These are phyloP conservation scores for Drosophila paramelanica DNA, from an alignment of 2,888 invertebrate genomes.

Conservation along the genomic window DNA sequence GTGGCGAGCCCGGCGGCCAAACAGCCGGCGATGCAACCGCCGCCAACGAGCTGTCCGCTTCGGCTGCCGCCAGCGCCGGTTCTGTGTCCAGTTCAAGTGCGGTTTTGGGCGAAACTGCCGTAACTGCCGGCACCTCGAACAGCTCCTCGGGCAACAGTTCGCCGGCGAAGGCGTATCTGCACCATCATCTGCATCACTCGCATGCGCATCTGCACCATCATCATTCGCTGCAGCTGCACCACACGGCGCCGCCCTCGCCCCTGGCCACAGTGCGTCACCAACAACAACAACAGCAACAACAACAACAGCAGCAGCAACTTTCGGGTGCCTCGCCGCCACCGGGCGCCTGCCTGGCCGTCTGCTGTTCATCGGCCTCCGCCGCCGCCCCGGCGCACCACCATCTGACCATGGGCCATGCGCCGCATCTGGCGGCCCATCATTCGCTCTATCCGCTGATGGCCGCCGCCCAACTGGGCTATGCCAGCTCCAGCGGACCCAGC, in stretches of 20 bases:
- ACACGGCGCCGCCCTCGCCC: conserved; percentile 70
- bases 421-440: conserved; percentile 66
- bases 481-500: conserved; percentile 80
- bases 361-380: conserved; percentile 47
- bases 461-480: conserved; percentile 68
- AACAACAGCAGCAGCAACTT: conserved; percentile 35
- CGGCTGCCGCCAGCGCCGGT: conserved; percentile 9
- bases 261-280: conserved; percentile 67
- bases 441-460: conserved; percentile 79
- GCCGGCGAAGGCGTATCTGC: conserved; percentile 58
- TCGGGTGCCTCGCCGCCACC: conserved; percentile 39
- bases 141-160: conserved; percentile 60
- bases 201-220: conserved; percentile 63
- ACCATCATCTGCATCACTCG: conserved; percentile 63
- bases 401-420: conserved; percentile 48
- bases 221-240: conserved; percentile 67
- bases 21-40: conserved; percentile 19
- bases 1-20: conserved; percentile 54
- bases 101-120: conserved; percentile 6
- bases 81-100: conserved; percentile 15
- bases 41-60: conserved; percentile 6
- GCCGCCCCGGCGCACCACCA: conserved; percentile 62
- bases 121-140: conserved; percentile 45
- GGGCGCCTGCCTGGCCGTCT: conserved; percentile 48
- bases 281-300: conserved; percentile 57